Base-by-base conservation (phyloP, 2,888 invertebrate species). In the Ochropleura leucogaster region DNA sequence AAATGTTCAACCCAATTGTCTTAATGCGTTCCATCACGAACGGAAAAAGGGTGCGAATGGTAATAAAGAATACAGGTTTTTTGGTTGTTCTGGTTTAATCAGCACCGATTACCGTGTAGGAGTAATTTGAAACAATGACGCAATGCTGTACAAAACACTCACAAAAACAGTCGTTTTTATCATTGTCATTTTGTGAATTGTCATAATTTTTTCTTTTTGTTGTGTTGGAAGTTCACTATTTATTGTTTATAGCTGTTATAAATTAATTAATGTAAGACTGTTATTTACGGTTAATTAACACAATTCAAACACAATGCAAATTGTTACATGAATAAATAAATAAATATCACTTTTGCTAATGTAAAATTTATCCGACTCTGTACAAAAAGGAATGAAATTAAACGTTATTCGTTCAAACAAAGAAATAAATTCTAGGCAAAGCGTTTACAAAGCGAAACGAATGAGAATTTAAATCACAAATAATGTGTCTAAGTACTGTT, bases 21-120 rank as follows among this genome's bases (percentile, higher is more conserved):
- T 80, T 86, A 85, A 85, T 86, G 82, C 62, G 74, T 74, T 62
- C 71, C 75, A 74, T 72, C 86, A 86, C 86, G 84, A 76, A 82
- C 6, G 57, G 62, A 8, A 69, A 83, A 74, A 80, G 76, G 84
- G 82, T 83, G 84, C 68, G 55, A 80, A 75, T 66, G 67, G 63
- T 69, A 80, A 68, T 71, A 75, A 70, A 68, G 74, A 67, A 68
- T 59, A 46, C 51, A 64, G 10, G 59, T 44, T 53, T 76, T 73
- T 64, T 65, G 65, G 51, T 6, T 71, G 49, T 74, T 72, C 64
- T 84, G 68, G 60, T 83, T 84, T 77, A 64, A 71, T 66, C 57
- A 71, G 14, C 16, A 53, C 14, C 46, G 16, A 70, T 74, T 64
- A 42, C 44, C 60, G 49, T 16, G 49, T n/a, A 6, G 10, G 40